Base-by-base conservation (phyloP, 2,888 invertebrate species). In the Oligia latruncula region DNA sequence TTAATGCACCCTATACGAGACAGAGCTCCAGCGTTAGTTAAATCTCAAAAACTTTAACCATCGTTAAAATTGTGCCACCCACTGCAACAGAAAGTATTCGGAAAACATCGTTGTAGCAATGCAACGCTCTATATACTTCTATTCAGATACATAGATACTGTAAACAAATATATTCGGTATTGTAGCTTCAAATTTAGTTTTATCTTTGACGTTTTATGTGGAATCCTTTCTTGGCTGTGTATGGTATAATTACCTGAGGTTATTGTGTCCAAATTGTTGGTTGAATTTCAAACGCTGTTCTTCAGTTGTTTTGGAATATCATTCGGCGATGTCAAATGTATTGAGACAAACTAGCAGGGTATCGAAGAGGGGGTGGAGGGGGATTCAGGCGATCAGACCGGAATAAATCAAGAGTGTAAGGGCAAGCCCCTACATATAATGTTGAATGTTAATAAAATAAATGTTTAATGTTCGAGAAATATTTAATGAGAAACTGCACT, bases 61-160 rank as follows among this genome's bases (percentile, higher is more conserved):
- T 17, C n/a, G 77, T 86, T 82, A 73, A 71, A 20, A 65, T 55
- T 43, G 86, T 88, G 40, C 67, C n/a, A 79, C 4, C 55, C 4
- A 40, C 65, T 20, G 8, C 11, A 2, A n/a, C 13, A 74, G 52
- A 82, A 85, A 85, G 71, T 74, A 77, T 79, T 79, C 35, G 43
- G 66, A 80, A 83, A 88, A 78, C 75, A 71, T 43, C 55, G 71
- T 77, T 80, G 62, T 62, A 71, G 58, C 74, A 87, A 72, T 86
- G 77, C 86, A 82, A 66, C 55, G 62, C 62, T 74, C 13, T 70
- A 9, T 68, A 23, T 52, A 74, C 43, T 67, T 68, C 17, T 62
- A 64, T 6, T n/a, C 23, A 58, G 46, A 67, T 55, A 62, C 11
- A 55, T 17, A 66, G 29, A 46, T 40, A 35, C 13, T 70, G 8